Conservation (phyloP, 2,113 vertebrate species). For the Bettongia penicillata region DNA sequence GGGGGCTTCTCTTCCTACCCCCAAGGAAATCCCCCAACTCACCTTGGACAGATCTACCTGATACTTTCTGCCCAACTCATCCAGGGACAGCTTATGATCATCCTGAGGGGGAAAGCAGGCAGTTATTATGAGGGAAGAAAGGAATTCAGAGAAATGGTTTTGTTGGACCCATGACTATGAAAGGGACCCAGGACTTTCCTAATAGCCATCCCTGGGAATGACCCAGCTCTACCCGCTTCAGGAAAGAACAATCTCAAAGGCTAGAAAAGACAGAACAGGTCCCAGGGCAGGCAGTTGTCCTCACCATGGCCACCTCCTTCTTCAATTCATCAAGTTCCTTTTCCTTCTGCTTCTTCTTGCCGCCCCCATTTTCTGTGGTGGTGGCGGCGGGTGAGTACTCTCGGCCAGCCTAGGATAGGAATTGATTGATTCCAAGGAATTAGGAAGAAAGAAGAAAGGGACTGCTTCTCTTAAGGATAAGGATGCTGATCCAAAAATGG, state of each 20-base stretch:
- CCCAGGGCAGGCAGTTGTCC: conserved; percentile 2
- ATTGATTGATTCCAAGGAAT: neutral
- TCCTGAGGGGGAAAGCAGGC: conserved; percentile 83
- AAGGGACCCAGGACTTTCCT: neutral
- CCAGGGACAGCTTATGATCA: conserved; percentile 91
- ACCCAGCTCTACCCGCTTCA: neutral
- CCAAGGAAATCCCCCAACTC: conserved; percentile 56
- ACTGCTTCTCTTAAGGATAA: neutral
- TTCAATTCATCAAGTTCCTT: conserved; percentile 93
- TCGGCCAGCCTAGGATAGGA: conserved; percentile 76
- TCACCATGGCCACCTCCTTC: conserved; percentile 93
- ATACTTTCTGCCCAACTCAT: conserved; percentile 91
- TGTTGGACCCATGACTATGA: neutral
- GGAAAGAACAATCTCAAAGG: neutral
- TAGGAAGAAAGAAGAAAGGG: neutral
- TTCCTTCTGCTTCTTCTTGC: conserved; percentile 91
- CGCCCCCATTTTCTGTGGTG: conserved; percentile 83
- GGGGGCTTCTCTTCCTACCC: neutral
- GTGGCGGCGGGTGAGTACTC: conserved; percentile 83
- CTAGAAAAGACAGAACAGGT: neutral
- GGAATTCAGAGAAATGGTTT: neutral
- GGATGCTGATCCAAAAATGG: neutral
- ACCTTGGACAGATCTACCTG: conserved; percentile 90
- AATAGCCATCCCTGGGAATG: neutral
- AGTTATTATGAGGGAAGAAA: neutral